phyloP scores from a whole-genome alignment of 2,113 vertebrate genomes.

The Gnathonemus longibarbis region DNA sequence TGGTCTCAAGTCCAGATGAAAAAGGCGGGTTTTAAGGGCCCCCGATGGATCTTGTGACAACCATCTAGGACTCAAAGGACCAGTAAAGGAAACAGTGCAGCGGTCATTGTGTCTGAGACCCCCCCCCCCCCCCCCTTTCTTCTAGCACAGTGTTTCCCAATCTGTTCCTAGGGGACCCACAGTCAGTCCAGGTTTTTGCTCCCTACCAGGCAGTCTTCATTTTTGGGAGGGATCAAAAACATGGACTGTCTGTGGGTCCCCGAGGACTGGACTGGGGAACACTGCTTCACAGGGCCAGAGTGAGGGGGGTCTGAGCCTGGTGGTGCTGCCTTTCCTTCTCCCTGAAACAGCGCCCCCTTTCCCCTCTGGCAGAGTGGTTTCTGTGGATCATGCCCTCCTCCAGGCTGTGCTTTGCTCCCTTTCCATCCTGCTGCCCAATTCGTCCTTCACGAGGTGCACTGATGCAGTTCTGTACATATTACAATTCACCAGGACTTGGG shows the following conservation, averaged over 20 bases:
- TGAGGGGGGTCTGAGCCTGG: conserved; percentile 17
- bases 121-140: neutral
- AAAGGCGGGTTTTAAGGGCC: conserved; percentile 31
- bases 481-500: conserved; percentile 8
- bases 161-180: neutral
- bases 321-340: conserved; percentile 24
- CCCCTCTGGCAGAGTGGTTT: conserved; percentile 32
- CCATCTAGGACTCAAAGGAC: neutral
- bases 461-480: conserved; percentile 11
- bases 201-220: neutral
- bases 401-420: conserved; percentile 32
- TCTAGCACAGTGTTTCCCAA: neutral
- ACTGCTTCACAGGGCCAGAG: neutral
- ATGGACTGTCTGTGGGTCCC: neutral
- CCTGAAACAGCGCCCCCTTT: conserved; percentile 34
- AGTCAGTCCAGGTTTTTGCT: neutral
- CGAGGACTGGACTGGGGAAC: neutral
- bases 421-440: conserved; percentile 36
- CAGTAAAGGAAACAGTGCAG: neutral
- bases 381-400: conserved; percentile 19
- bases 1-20: neutral
- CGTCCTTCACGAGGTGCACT: conserved; percentile 13
- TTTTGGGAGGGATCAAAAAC: neutral
- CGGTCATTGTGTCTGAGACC: neutral
- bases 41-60: neutral